Conservation (phyloP, 92 coral and sea anemone species). For the Parazoanthus swiftii region DNA sequence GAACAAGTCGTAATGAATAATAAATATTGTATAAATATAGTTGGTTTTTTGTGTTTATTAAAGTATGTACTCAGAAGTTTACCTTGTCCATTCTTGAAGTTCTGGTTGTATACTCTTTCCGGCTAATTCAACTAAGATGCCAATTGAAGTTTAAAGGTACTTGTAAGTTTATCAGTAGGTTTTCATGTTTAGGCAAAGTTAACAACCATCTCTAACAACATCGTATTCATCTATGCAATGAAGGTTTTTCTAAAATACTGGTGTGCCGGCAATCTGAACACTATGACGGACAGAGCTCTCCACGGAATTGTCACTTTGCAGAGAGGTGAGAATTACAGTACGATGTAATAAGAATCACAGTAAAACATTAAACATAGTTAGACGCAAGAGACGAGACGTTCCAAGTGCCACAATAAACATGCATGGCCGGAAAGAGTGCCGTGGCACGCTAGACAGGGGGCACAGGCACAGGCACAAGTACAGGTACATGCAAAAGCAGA, state of each 20-base stretch:
- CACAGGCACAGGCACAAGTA: not conserved
- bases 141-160: too few relatives aligned
- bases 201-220: not conserved
- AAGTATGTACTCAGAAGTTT: not conserved
- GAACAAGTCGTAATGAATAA: not conserved
- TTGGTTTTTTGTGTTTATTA: too few relatives aligned
- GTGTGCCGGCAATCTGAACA: constrained; percentile 22
- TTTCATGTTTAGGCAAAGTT: not conserved
- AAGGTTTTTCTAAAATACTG: constrained; percentile 34
- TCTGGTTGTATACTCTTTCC: too few relatives aligned
- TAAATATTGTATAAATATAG: too few relatives aligned
- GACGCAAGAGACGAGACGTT: not conserved
- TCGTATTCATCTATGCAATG: not conserved
- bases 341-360: not conserved
- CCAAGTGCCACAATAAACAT: too few relatives aligned
- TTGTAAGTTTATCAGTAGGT: too few relatives aligned
- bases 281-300: constrained; percentile 13
- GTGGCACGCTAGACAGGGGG: too few relatives aligned
- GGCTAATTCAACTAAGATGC: not conserved
- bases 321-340: not conserved
- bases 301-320: constrained; percentile 6
- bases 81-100: not conserved
- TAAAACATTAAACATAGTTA: too few relatives aligned
- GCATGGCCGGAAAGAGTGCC: too few relatives aligned
- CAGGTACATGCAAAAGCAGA: not conserved